Evolutionary conservation across 2,797 vertebrate genomes (phyloP), one percentile per base, ranked within the genome.

Genomic region (Poeciliopsis presidionis): DNA sequence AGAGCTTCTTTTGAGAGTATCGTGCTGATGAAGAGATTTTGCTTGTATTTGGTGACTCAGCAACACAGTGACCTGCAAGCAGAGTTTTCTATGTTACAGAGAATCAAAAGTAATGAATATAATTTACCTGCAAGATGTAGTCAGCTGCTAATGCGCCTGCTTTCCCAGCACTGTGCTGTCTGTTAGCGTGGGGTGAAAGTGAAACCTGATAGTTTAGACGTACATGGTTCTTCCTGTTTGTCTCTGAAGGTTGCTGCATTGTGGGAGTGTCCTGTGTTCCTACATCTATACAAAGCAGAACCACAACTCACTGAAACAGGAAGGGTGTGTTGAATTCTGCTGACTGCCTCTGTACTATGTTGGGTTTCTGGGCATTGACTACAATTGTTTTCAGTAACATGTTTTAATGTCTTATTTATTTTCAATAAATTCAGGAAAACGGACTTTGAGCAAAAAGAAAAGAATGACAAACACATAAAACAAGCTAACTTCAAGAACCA

Each of bases 141-240:
- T 33, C 45, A 33, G 70, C 9, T 11, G 28, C 2, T 25, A n/a
- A 39, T 70, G 22, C 14, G 5, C 14, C 59, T 36, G 59, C 11
- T 69, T 69, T 69, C 30, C 9, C 8, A 22, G 46, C 30, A 12
- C 25, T 49, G 36, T 65, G 33, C 16, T 65, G 4, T 22, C 33
- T 11, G 46, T 33, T 30, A 47, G 46, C 70, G 9, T 47, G 45
- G 46, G 22, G 20, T 43, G 4, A 72, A 51, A 72, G 18, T 72
- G 30, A 49, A 72, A 72, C 71, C 46, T 20, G 0, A 9, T 45
- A 28, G 13, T 8, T 45, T 28, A 46, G 25, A 46, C 1, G 43
- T 30, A 3, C 46, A 36, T 18, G 14, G 11, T 49, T 72, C 71
- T 72, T 72, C 71, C 71, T 72, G 71, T 72, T 49, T 49, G 71